These are phyloP conservation scores for Stomatorhinus ivindoensis DNA, from an alignment of 2,113 vertebrate genomes.

Conservation along the genomic window DNA sequence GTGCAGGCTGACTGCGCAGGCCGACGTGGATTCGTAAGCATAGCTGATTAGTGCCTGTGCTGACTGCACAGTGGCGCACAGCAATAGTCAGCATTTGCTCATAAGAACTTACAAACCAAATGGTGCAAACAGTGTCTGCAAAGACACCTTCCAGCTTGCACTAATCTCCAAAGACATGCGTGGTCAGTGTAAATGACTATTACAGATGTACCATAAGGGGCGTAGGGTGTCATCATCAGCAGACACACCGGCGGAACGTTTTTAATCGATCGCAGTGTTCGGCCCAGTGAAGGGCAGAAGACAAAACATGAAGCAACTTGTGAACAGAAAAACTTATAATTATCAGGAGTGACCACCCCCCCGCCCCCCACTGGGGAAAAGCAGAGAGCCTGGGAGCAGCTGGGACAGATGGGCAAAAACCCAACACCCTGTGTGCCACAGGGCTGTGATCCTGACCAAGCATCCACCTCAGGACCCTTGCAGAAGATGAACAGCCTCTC, in stretches of 20 bases:
- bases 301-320: neutral
- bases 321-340: neutral
- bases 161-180: neutral
- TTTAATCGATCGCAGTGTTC: neutral
- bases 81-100: neutral
- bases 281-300: neutral
- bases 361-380: neutral
- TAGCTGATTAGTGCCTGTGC: neutral
- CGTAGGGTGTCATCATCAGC: neutral
- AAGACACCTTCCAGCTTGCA: neutral
- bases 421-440: neutral
- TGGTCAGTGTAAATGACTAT: neutral
- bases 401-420: neutral
- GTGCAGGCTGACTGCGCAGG: neutral
- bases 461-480: neutral
- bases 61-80: neutral
- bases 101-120: neutral
- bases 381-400: too few species aligned
- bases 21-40: neutral
- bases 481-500: neutral
- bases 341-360: neutral
- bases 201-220: neutral
- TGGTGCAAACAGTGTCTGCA: neutral
- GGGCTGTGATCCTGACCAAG: neutral
- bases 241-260: neutral